These are phyloP conservation scores for Dryococelus australis DNA, from an alignment of 2,888 invertebrate species.

Conservation along the genomic window DNA sequence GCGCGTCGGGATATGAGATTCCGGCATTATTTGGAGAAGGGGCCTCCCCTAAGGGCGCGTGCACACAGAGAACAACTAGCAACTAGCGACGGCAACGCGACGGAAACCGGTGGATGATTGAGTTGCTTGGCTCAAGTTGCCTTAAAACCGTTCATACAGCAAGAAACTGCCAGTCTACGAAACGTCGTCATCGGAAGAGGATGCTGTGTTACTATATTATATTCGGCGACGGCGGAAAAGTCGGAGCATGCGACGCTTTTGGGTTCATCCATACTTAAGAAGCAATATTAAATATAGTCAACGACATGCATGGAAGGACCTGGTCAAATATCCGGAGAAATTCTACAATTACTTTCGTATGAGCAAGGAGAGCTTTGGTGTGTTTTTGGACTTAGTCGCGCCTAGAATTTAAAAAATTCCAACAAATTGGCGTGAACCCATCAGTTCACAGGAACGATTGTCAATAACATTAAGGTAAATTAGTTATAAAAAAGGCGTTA, in stretches of 20 bases:
- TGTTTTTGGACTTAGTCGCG: not conserved
- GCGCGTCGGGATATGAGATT: too few relatives aligned
- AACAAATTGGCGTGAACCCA: conserved; percentile 3
- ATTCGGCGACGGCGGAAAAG: not conserved
- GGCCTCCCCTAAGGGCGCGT: not conserved
- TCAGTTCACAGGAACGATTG: not conserved
- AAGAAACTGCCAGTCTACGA: not conserved
- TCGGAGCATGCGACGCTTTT: not conserved
- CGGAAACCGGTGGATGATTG: not conserved
- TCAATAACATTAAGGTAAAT: conserved; percentile 5
- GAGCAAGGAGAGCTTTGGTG: conserved; percentile 17
- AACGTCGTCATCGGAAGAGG: not conserved
- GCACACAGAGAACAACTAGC: not conserved
- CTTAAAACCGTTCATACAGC: not conserved
- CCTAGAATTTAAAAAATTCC: not conserved
- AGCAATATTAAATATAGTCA: not conserved
- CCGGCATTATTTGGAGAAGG: too few relatives aligned
- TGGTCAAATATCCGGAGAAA: not conserved
- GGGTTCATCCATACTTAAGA: not conserved
- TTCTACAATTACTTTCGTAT: not conserved
- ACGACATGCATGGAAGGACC: not conserved
- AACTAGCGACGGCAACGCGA: conserved; percentile 22
- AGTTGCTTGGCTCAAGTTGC: not conserved
- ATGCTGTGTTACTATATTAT: not conserved
- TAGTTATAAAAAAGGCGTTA: too few relatives aligned